Base-by-base conservation (phyloP, 2,888 invertebrate genomes). In the Tricholauxania praeusta region DNA sequence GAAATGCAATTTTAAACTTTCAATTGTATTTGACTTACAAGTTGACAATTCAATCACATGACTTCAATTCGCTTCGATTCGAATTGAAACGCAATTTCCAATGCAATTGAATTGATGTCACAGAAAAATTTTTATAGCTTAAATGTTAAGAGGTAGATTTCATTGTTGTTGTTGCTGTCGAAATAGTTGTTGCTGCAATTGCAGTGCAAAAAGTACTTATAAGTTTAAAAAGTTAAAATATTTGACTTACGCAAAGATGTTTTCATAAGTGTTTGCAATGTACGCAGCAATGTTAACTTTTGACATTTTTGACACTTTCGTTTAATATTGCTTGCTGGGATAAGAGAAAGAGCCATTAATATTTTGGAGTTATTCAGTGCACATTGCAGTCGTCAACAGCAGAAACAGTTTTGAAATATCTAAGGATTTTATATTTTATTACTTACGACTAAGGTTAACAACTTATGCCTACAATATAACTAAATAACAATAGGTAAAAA, bases 1-100 rank as follows among this genome's bases (percentile, higher is more conserved):
- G 59, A 68, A 68, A 68, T 68, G 68, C 68, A 68, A 68, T 68
- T 68, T 68, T 48, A 15, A 66, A 22, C 68, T 48, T 15, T 49
- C 59, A 57, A 59, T 47, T 68, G 22, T 57, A 48, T 68, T 63
- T 57, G 68, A 68, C 68, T 39, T 39, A 39, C 39, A 39, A 39
- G 39, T 39, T 39, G 39, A 39, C 39, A 39, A 39, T 10, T 39
- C 39, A 39, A 49, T 22, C 22, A 19, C 49, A n/a, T 17, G 19
- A n/a, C 39, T 12, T 22, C 32, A 28, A 28, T 28, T 28, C 28
- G 28, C 7, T 65, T 65, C 65, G 65, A 51, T 52, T 51, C n/a
- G 65, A 63, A 39, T 63, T 63, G 62, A 63, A 19, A 22, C 32
- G 28, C 65, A 65, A 14, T 65, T 28, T 57, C 22, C 28, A 28